Evolutionary conservation across 2,797 vertebrate genomes (phyloP).

Genomic region (Tiaroga cobitis): DNA sequence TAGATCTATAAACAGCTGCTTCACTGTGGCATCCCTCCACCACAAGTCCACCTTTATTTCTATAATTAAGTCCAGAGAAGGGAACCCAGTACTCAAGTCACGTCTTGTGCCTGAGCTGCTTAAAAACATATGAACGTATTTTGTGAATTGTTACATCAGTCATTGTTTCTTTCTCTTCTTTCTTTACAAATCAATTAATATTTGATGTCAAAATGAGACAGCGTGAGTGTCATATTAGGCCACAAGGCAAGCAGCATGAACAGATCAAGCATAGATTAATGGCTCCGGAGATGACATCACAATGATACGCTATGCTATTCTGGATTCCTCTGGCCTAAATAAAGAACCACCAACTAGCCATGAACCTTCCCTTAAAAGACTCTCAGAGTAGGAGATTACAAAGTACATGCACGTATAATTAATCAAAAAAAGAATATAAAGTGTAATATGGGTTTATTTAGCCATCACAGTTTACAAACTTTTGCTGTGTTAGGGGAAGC

Average conservation of each 20-base stretch:
- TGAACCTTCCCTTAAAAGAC: conserved; percentile 37
- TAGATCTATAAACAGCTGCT: conserved; percentile 11
- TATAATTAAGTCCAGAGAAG: conserved; percentile 12
- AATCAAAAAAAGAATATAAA: neutral
- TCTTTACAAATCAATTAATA: neutral
- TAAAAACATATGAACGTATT: neutral
- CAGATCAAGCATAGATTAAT: conserved; percentile 9
- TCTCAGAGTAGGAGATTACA: neutral
- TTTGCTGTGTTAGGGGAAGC: neutral
- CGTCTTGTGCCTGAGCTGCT: neutral
- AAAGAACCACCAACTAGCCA: conserved; percentile 31
- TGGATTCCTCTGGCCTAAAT: conserved; percentile 45
- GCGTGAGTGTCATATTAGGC: conserved; percentile 13
- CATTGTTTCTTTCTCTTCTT: neutral
- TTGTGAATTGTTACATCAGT: neutral
- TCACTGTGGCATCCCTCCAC: neutral
- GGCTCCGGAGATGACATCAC: conserved; percentile 42
- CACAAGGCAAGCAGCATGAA: neutral
- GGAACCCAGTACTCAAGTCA: neutral
- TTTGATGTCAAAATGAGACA: neutral
- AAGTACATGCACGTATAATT: neutral
- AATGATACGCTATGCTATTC: conserved; percentile 50
- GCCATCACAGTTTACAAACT: neutral
- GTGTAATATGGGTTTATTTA: neutral
- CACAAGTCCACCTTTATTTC: conserved; percentile 13